phyloP scores from a whole-genome alignment of 2,113 vertebrate species.

The Malurus elegans region DNA sequence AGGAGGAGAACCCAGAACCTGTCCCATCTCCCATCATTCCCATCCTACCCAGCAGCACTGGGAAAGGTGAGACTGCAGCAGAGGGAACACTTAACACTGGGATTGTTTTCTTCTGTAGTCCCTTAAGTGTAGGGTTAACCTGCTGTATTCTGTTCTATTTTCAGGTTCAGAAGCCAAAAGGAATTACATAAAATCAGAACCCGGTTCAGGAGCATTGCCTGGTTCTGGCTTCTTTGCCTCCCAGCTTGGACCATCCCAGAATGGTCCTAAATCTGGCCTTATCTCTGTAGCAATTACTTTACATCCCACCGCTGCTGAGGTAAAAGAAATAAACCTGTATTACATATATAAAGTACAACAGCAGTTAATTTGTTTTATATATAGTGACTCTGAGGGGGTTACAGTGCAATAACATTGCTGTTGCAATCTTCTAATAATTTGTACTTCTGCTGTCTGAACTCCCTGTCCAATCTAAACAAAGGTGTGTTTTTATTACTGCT shows the following conservation, averaged over 20 bases:
- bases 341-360: not conserved
- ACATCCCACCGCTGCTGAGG: slow-evolving; percentile 89
- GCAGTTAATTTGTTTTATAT: not conserved
- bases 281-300: slow-evolving; percentile 95
- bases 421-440: not conserved
- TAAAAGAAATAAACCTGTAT: slow-evolving; percentile 57
- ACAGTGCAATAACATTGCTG: not conserved
- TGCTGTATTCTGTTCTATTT: not conserved
- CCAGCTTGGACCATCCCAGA: slow-evolving; percentile 77
- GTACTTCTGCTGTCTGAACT: not conserved
- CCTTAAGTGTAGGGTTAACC: not conserved
- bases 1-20: slow-evolving; percentile 89
- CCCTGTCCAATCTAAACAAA: not conserved
- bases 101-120: not conserved
- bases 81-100: not conserved
- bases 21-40: slow-evolving; percentile 90
- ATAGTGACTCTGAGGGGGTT: not conserved
- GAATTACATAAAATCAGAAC: slow-evolving; percentile 89
- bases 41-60: slow-evolving; percentile 83
- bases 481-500: not conserved
- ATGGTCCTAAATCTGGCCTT: slow-evolving; percentile 86
- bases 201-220: slow-evolving; percentile 40
- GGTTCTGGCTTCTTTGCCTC: slow-evolving; percentile 77
- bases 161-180: slow-evolving; percentile 83
- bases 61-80: slow-evolving; percentile 80